These are phyloP conservation scores for Callipepla californica DNA, from an alignment of 2,113 vertebrate species.

Conservation along the genomic window DNA sequence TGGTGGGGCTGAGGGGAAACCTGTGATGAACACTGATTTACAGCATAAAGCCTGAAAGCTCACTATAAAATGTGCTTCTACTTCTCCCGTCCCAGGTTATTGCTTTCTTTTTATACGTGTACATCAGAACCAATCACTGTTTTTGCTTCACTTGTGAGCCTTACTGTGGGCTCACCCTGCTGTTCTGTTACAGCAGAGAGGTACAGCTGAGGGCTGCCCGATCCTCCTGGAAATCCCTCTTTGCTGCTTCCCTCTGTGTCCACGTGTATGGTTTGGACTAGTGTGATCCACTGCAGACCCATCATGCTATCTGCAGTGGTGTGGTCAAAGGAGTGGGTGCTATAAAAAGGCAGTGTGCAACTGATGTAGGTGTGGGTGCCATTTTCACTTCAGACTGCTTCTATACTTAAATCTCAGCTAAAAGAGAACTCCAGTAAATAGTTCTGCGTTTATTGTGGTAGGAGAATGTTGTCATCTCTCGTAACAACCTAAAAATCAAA, in stretches of 20 bases:
- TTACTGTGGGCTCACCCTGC: rapidly evolving
- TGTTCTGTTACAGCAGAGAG: neutral
- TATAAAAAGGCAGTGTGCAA: neutral
- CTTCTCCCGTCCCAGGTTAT: neutral
- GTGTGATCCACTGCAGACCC: neutral
- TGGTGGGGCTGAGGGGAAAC: neutral
- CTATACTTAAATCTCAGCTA: slow-evolving; percentile 52
- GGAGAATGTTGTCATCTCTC: neutral
- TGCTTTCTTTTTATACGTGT: neutral
- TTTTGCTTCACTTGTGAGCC: neutral
- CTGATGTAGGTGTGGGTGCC: slow-evolving; percentile 21
- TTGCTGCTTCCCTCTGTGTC: neutral
- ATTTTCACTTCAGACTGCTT: neutral
- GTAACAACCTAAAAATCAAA: slow-evolving; percentile 51
- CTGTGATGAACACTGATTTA: neutral
- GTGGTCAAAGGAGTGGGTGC: neutral
- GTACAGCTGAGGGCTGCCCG: neutral
- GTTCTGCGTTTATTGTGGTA: slow-evolving; percentile 67
- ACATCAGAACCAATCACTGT: neutral
- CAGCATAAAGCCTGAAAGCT: neutral
- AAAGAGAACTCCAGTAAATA: slow-evolving; percentile 19
- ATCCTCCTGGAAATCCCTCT: neutral
- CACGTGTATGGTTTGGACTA: neutral
- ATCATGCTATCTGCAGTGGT: slow-evolving; percentile 9
- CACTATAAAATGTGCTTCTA: neutral